Evolutionary conservation across 2,113 vertebrate species (phyloP), one percentile per base, ranked within the genome.

Genomic region (Oriolus oriolus): DNA sequence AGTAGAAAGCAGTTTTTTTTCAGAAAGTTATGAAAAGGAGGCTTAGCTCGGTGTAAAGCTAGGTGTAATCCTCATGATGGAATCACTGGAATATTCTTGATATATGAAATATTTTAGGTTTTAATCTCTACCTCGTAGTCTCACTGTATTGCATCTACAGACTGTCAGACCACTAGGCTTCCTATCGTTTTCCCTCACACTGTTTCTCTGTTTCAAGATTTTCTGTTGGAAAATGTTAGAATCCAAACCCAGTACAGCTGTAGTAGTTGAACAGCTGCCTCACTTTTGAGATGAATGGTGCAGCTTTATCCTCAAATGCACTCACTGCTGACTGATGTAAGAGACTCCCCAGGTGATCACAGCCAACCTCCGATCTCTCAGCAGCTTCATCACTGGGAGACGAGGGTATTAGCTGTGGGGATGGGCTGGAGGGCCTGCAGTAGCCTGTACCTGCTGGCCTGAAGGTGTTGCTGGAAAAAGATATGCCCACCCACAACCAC

Each of bases 61-160:
- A 75, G 52, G 33, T 42, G 45, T 68, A 88, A 90, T 76, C 77
- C 60, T 94, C 59, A 70, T 11, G 45, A 23, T 16, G 7, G 69
- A 89, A 89, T 61, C 65, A 64, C 30, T 68, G n/a, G 52, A 75
- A 80, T 65, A 45, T 77, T 57, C 39, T 76, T 87, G 60, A 69
- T 53, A 22, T 27, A 63, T 39, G 24, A 47, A 82, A 88, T 83
- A 79, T 59, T 91, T 93, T 61, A 61, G 6, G 9, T n/a, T 94
- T 93, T 84, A 69, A 79, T 47, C 35, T 79, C 83, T 44, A 56
- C 37, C 21, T 69, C 33, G 16, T 17, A 54, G 37, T 56, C 53
- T 76, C 31, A 24, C 27, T 35, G 6, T 45, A 81, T 41, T 93
- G 19, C 42, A 57, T 42, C 61, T 56, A 57, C 33, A 87, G 31